phyloP scores from a whole-genome alignment of 2,888 invertebrate species.

The Ormia ochracea region DNA sequence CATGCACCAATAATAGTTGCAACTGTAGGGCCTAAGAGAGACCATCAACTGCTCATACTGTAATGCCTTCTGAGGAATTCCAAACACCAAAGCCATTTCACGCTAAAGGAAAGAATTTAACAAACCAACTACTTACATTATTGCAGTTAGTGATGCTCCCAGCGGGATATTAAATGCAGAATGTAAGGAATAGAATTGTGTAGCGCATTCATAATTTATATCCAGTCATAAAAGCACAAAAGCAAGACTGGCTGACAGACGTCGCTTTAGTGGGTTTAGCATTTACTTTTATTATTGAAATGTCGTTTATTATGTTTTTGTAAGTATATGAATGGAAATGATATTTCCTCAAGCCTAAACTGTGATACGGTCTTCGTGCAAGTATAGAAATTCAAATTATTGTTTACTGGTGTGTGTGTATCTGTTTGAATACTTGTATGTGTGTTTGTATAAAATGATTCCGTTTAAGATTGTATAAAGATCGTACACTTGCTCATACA shows the following conservation, averaged over 20 bases:
- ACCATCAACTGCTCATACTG: too few species aligned
- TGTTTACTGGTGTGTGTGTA: neutral
- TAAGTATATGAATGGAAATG: conserved; percentile 19
- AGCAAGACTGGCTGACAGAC: neutral
- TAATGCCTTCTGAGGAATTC: conserved; percentile 8
- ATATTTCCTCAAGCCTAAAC: conserved; percentile 43
- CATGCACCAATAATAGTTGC: too few species aligned
- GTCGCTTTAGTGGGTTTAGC: conserved; percentile 41
- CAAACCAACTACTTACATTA: neutral
- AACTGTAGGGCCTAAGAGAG: too few species aligned
- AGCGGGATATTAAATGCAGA: conserved; percentile 35
- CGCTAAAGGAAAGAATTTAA: neutral
- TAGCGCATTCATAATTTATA: conserved; percentile 6
- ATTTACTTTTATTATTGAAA: conserved; percentile 53
- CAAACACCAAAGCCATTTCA: neutral
- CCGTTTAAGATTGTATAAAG: conserved; percentile 1
- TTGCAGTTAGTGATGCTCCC: conserved; percentile 32
- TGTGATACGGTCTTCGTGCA: conserved; percentile 9
- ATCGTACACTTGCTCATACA: neutral
- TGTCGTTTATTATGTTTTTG: conserved; percentile 20
- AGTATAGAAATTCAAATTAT: conserved; percentile 4
- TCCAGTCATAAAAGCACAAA: neutral
- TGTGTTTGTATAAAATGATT: conserved; percentile 11
- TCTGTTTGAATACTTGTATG: neutral
- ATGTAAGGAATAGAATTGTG: neutral